These are phyloP conservation scores for Piezodorus guildinii DNA, from an alignment of 1,140 invertebrate genomes.

Conservation along the genomic window DNA sequence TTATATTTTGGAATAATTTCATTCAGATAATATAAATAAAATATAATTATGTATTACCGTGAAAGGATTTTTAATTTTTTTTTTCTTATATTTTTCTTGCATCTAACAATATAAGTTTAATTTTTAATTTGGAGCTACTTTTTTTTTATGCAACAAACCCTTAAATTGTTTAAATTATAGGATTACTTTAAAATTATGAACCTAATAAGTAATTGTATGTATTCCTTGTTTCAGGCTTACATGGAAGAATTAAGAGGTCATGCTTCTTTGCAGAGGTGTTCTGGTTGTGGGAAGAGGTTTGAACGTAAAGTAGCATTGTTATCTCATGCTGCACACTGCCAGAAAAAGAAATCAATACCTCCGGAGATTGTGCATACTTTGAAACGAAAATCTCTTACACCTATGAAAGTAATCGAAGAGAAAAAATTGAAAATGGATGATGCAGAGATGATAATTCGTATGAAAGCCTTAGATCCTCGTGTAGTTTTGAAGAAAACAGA, in stretches of 20 bases:
- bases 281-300: slow-evolving; percentile 52
- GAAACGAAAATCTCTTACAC: slow-evolving; percentile 11
- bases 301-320: slow-evolving; percentile 51
- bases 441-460: slow-evolving; percentile 23
- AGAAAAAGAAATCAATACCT: slow-evolving; percentile 32
- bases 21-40: too few species aligned
- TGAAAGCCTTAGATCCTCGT: slow-evolving; percentile 22
- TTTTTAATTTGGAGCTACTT: too few species aligned
- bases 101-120: too few species aligned
- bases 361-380: neutral
- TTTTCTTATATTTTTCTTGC: too few species aligned
- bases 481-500: neutral
- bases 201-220: neutral
- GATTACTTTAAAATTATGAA: too few species aligned
- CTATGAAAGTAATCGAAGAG: slow-evolving; percentile 4
- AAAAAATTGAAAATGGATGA: neutral
- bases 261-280: slow-evolving; percentile 44
- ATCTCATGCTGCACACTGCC: slow-evolving; percentile 45
- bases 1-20: too few species aligned
- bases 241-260: slow-evolving; percentile 45
- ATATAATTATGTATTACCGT: too few species aligned
- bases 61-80: too few species aligned
- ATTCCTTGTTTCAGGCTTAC: slow-evolving; percentile 38
- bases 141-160: too few species aligned
- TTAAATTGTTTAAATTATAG: too few species aligned